Evolutionary conservation across 2,888 invertebrate species (phyloP).

Genomic region (Abrostola triplasia): DNA sequence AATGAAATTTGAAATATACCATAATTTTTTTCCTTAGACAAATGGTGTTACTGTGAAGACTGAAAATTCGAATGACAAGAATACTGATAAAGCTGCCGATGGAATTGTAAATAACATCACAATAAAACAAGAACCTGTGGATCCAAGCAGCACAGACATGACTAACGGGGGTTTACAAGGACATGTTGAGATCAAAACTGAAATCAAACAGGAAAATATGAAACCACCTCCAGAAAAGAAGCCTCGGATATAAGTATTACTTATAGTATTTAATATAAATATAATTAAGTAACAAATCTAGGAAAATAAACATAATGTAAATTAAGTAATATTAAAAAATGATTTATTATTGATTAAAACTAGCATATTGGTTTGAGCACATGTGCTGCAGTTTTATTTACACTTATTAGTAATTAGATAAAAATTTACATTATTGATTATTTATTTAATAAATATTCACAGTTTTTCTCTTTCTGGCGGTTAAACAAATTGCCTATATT

Average conservation of each 20-base stretch:
- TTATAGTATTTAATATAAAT: not conserved
- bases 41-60: conserved; percentile 84
- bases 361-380: no score
- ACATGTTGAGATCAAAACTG: conserved; percentile 90
- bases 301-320: no score
- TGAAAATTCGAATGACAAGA: conserved; percentile 79
- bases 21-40: conserved; percentile 63
- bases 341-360: no score
- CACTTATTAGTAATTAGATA: not conserved
- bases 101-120: conserved; percentile 75
- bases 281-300: no score
- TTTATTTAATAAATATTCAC: conserved; percentile 50
- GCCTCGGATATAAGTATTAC: conserved; percentile 84
- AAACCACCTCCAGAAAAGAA: conserved; percentile 97
- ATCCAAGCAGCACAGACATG: conserved; percentile 80
- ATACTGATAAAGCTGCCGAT: conserved; percentile 77
- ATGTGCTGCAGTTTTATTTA: no score
- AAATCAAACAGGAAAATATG: conserved; percentile 92
- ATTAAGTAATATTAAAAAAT: no score
- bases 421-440: not conserved
- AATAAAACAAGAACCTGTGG: conserved; percentile 85
- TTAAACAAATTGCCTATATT: conserved; percentile 76
- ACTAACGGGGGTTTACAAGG: conserved; percentile 80
- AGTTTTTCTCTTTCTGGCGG: conserved; percentile 75
- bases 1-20: not conserved